phyloP scores from a whole-genome alignment of 2,113 vertebrate genomes.

The Ptyas mucosa region DNA sequence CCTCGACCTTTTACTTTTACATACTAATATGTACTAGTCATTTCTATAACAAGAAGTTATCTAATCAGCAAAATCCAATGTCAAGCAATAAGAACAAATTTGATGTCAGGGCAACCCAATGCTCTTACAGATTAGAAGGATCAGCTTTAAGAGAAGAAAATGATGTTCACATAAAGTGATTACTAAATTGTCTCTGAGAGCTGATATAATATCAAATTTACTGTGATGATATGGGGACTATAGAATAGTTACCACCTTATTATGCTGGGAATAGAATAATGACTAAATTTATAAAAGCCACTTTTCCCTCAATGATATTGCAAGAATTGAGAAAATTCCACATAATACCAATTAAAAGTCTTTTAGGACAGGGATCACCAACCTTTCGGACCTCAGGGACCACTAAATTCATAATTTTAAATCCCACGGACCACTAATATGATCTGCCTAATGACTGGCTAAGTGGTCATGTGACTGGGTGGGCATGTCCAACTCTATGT shows the following conservation, averaged over 20 bases:
- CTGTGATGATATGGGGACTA: not conserved
- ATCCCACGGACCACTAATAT: no score
- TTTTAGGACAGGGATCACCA: no score
- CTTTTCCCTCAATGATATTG: not conserved
- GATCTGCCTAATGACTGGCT: no score
- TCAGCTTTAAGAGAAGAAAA: not conserved
- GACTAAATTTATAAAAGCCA: not conserved
- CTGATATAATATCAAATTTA: not conserved
- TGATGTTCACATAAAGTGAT: not conserved
- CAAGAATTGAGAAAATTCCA: not conserved
- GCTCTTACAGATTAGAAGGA: not conserved
- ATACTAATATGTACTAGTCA: not conserved
- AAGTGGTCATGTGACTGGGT: no score
- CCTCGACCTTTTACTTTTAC: not conserved
- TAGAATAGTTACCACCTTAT: not conserved
- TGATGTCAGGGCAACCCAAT: not conserved
- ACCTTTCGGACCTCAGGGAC: no score
- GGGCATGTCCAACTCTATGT: no score
- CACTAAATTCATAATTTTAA: no score
- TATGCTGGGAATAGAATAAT: not conserved
- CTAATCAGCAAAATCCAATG: not conserved
- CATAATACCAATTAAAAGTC: not conserved
- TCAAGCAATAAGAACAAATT: not conserved
- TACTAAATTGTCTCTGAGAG: not conserved
- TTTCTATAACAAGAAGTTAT: not conserved